A percentile compares a stretch with the other conserved stretches of the same genome.
These are phyloP conservation scores for Nowickia ferox DNA, from an alignment of 2,888 invertebrate genomes.

Conservation along the genomic window DNA sequence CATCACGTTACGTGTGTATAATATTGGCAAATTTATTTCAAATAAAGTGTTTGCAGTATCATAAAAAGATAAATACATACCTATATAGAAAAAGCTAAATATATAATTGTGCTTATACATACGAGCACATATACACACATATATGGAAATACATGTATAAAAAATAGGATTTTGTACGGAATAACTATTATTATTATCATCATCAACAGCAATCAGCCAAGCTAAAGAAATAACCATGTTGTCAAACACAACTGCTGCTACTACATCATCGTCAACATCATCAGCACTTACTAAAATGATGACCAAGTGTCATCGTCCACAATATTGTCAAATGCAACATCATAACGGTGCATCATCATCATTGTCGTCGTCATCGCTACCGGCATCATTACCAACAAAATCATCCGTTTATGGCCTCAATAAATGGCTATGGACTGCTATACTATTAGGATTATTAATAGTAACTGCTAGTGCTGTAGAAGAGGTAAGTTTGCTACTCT, in stretches of 20 bases:
- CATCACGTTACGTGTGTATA: not conserved
- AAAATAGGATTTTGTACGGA: slow-evolving; percentile 26
- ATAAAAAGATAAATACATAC: slow-evolving; percentile 6
- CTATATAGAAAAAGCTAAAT: not conserved
- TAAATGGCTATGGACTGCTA: slow-evolving; percentile 70
- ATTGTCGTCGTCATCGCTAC: slow-evolving; percentile 9
- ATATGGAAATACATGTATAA: not conserved
- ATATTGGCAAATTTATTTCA: slow-evolving; percentile 22
- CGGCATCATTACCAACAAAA: slow-evolving; percentile 33
- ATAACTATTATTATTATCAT: slow-evolving; percentile 11
- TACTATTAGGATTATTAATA: slow-evolving; percentile 72
- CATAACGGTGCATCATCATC: slow-evolving; percentile 51
- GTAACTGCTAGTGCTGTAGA: slow-evolving; percentile 68
- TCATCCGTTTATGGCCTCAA: slow-evolving; percentile 67
- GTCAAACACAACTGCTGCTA: slow-evolving; percentile 40
- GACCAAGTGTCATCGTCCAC: slow-evolving; percentile 61
- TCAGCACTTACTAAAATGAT: slow-evolving; percentile 48
- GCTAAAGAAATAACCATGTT: slow-evolving; percentile 39
- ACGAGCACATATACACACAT: slow-evolving; percentile 3
- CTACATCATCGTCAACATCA: slow-evolving; percentile 33
- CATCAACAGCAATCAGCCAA: slow-evolving; percentile 14
- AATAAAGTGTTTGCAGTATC: slow-evolving; percentile 9
- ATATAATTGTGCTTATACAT: slow-evolving; percentile 2
- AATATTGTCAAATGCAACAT: slow-evolving; percentile 58
- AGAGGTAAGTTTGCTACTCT: slow-evolving; percentile 57